phyloP scores from a whole-genome alignment of 2,797 vertebrate species.

The Echiichthys vipera region DNA sequence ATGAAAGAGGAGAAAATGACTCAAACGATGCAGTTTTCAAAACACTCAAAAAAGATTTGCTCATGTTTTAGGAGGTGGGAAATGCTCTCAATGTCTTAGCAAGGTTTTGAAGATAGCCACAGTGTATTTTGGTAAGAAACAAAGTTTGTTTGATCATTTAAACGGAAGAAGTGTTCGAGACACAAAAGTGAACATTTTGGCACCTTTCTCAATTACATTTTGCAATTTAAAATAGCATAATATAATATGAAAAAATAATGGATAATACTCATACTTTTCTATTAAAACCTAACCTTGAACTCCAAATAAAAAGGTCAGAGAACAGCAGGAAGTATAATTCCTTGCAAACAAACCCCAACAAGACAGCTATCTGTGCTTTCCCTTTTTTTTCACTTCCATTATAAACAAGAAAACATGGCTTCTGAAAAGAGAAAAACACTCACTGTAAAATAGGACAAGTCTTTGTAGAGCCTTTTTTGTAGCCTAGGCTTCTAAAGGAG shows the following conservation, averaged over 20 bases:
- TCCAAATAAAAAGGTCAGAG: constrained; percentile 9
- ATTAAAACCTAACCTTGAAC: not conserved
- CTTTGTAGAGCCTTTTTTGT: constrained; percentile 57
- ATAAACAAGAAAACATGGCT: constrained; percentile 21
- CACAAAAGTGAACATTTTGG: not conserved
- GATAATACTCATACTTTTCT: not conserved
- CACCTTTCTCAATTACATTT: too few species aligned
- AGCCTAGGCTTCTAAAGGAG: constrained; percentile 42
- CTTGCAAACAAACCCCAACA: constrained; percentile 14
- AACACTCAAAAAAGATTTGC: not conserved
- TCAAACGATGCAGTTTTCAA: not conserved
- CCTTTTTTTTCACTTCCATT: constrained; percentile 12
- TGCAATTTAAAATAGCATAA: too few species aligned
- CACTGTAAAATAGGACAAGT: constrained; percentile 9
- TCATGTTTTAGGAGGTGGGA: not conserved
- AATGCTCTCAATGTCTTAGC: not conserved
- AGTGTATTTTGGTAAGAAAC: not conserved
- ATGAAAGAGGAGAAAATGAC: not conserved
- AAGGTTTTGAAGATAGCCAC: not conserved
- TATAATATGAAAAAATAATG: too few species aligned
- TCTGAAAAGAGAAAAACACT: constrained; percentile 16
- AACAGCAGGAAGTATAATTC: not conserved
- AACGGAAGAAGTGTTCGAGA: not conserved
- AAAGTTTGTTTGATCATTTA: not conserved
- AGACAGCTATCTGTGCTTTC: constrained; percentile 17